Evolutionary conservation across 1,140 invertebrate species (phyloP), one percentile per base, ranked within the genome.

Genomic region (Tetramorium alpestre): DNA sequence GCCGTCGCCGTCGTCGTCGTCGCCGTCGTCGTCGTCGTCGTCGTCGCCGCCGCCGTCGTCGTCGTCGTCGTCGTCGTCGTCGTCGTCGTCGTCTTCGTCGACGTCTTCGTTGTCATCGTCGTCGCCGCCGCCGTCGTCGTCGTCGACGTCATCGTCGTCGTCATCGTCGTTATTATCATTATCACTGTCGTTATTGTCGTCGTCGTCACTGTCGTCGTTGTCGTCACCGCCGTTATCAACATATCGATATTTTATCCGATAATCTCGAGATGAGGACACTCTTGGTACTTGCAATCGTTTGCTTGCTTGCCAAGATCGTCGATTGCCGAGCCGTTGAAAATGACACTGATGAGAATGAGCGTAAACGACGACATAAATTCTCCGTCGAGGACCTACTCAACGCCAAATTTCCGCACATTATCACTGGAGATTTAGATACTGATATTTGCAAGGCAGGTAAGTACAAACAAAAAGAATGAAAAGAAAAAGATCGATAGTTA

Each of bases 361-460:
- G 47, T 3, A 88, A 73, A 70, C 82, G 87, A 22, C 84, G 65
- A 64, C 87, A 33, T 5, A 89, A 41, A 33, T 98, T 96, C 91
- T 97, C 97, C 73, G 96, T 97, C 89, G 97, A 98, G 41, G 96
- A 98, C 91, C 93, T 98, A 70, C 93, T 97, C 87, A 96, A 94
- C 67, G 95, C 94, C 44, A 95, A 96, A 85, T 98, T 97, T 92
- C 96, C 97, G 16, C 95, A 96, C 72, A 97, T 96, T 91, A 96
- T 97, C 51, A 98, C 97, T 47, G 96, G 96, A 89, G 98, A 98
- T 94, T 93, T 98, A 70, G 97, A 98, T 94, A 95, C 98, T 95
- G 98, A 98, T 96, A 97, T 98, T 85, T 98, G 98, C 94, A 98
- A 98, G 96, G 97, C 97, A 92, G 97, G 97, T 98, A 95, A 97